A percentile compares a stretch with the other conserved stretches of the same genome.
Evolutionary conservation across 1,140 invertebrate species (phyloP).

Genomic region (Formica exsecta): DNA sequence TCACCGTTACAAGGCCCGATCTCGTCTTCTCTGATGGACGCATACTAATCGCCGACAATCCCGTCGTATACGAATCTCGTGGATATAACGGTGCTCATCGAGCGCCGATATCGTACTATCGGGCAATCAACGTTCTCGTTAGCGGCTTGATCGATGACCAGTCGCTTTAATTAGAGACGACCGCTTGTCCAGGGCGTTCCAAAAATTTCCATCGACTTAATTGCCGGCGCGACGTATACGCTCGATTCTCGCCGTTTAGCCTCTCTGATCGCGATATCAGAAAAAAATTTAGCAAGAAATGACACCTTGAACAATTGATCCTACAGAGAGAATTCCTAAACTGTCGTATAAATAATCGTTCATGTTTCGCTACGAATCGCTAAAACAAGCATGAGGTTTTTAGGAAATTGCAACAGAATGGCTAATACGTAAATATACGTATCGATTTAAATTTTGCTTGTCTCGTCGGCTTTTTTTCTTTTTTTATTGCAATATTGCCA

Average conservation of each 20-base stretch:
- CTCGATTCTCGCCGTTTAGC: background rate
- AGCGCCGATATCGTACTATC: slow-evolving; percentile 68
- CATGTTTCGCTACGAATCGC: background rate
- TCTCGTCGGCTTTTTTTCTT: background rate
- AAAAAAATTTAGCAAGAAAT: slow-evolving; percentile 23
- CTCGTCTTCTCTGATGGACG: slow-evolving; percentile 73
- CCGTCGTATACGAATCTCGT: slow-evolving; percentile 7
- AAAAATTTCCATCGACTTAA: slow-evolving; percentile 65
- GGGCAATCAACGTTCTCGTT: slow-evolving; percentile 75
- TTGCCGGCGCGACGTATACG: too few relatives aligned
- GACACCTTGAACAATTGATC: background rate
- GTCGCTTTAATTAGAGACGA: slow-evolving; percentile 69
- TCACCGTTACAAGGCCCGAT: slow-evolving; percentile 69
- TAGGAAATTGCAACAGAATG: background rate
- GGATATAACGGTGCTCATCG: background rate
- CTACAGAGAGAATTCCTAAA: slow-evolving; percentile 29
- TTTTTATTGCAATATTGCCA: background rate
- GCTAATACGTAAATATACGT: background rate
- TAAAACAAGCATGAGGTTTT: background rate
- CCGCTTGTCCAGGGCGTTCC: slow-evolving; percentile 34
- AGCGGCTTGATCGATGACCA: slow-evolving; percentile 67
- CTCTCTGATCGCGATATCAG: background rate
- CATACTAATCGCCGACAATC: background rate
- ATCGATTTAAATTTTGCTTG: background rate
- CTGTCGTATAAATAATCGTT: background rate